Evolutionary conservation across 1,140 invertebrate genomes (phyloP).

Genomic region (Ostrea denselamellosa): DNA sequence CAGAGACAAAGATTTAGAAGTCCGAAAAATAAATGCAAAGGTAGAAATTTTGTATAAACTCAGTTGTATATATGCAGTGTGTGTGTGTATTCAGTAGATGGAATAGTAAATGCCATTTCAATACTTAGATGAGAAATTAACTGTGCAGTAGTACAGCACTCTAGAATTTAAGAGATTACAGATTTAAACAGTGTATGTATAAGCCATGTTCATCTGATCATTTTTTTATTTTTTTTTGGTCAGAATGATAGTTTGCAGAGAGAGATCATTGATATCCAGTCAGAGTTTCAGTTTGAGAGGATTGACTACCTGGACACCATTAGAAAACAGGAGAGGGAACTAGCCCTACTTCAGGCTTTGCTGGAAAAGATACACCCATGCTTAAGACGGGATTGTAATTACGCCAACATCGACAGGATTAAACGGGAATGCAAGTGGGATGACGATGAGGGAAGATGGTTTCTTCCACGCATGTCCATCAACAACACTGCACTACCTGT

Average conservation of each 20-base stretch:
- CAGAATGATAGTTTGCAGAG: constrained; percentile 74
- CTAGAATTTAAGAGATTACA: neutral
- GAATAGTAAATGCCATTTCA: too few species aligned
- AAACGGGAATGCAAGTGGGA: constrained; percentile 87
- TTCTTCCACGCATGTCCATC: constrained; percentile 84
- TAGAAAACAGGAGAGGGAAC: constrained; percentile 86
- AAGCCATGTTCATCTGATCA: neutral
- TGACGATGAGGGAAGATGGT: constrained; percentile 87
- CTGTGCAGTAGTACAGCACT: neutral
- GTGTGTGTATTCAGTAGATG: too few species aligned
- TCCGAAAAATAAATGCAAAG: constrained; percentile 86
- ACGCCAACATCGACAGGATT: constrained; percentile 81
- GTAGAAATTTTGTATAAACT: constrained; percentile 74
- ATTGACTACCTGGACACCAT: constrained; percentile 93
- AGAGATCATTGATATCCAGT: constrained; percentile 89
- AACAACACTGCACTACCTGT: constrained; percentile 86
- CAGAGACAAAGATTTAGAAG: constrained; percentile 85
- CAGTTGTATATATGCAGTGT: too few species aligned
- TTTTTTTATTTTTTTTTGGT: neutral
- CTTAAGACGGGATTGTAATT: constrained; percentile 87
- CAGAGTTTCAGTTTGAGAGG: constrained; percentile 91
- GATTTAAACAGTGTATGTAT: neutral
- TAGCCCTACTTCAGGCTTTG: constrained; percentile 84
- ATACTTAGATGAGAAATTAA: neutral
- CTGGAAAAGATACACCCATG: constrained; percentile 86